Percentiles rank a stretch among this genome's conserved stretches.
Evolutionary conservation across 2,888 invertebrate genomes (phyloP).

Genomic region (Autographa pulchrina): DNA sequence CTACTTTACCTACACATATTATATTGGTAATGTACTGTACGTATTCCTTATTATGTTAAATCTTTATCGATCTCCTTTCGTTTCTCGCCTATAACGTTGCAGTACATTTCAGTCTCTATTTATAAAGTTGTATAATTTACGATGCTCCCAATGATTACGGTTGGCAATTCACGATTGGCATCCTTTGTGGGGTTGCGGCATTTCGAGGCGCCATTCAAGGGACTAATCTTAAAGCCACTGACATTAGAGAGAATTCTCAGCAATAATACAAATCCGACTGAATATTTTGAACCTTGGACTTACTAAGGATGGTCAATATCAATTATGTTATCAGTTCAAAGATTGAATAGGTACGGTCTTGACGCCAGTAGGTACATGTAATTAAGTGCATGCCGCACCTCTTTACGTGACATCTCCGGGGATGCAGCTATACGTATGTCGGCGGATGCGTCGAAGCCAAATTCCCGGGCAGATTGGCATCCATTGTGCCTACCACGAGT

Average conservation of each 20-base stretch:
- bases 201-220: conserved; percentile 69
- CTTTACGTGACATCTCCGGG: conserved; percentile 44
- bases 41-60: conserved; percentile 15
- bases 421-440: conserved; percentile 30
- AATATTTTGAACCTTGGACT: conserved; percentile 26
- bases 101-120: conserved; percentile 45
- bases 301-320: background rate
- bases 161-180: conserved; percentile 79
- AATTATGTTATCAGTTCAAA: background rate
- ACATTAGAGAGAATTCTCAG: conserved; percentile 60
- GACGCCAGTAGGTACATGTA: conserved; percentile 39
- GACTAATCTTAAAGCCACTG: conserved; percentile 66
- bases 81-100: conserved; percentile 30
- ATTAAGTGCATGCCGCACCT: conserved; percentile 54
- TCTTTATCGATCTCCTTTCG: conserved; percentile 19
- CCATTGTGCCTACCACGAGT: conserved; percentile 77
- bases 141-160: conserved; percentile 69
- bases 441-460: conserved; percentile 75
- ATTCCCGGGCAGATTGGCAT: conserved; percentile 84
- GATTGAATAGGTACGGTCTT: conserved; percentile 2
- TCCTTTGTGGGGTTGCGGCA: conserved; percentile 74
- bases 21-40: no score
- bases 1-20: no score
- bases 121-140: conserved; percentile 64
- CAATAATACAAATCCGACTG: conserved; percentile 31